Percentiles rank a stretch among this genome's conserved stretches.
Conservation (phyloP, 2,797 vertebrate species). For the Argyrosomus regius region DNA sequence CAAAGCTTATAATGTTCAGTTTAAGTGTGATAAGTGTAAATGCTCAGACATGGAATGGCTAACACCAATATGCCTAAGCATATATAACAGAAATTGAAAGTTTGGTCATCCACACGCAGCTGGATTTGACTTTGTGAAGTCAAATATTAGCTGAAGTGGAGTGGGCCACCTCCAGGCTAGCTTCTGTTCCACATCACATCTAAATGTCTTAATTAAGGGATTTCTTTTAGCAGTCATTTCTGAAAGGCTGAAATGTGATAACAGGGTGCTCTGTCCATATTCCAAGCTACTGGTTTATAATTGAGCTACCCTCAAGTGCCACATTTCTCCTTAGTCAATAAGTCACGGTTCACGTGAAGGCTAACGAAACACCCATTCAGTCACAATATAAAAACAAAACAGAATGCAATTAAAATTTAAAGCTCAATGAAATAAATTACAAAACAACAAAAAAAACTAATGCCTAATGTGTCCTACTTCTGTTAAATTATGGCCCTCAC, state of each 20-base stretch:
- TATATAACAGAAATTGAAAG: background rate
- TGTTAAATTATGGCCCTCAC: background rate
- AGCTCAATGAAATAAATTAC: background rate
- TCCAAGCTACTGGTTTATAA: background rate
- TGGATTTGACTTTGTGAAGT: background rate
- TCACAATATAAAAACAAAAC: background rate
- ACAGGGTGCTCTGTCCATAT: background rate
- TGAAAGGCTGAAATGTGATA: background rate
- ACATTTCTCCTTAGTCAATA: background rate
- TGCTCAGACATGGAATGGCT: background rate
- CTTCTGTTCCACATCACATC: background rate
- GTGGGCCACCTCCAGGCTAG: background rate
- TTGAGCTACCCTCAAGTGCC: constrained; percentile 1
- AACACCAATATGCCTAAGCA: background rate
- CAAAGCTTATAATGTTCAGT: background rate
- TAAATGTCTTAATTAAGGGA: background rate
- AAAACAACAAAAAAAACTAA: background rate
- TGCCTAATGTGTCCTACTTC: background rate
- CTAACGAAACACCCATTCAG: background rate
- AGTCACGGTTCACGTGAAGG: background rate
- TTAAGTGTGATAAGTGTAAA: background rate
- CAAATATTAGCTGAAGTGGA: background rate
- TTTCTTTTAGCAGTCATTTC: background rate
- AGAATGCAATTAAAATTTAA: background rate
- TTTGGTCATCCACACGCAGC: background rate